Conservation (phyloP, 2,113 vertebrate species). For the Pelmatolapia mariae region DNA sequence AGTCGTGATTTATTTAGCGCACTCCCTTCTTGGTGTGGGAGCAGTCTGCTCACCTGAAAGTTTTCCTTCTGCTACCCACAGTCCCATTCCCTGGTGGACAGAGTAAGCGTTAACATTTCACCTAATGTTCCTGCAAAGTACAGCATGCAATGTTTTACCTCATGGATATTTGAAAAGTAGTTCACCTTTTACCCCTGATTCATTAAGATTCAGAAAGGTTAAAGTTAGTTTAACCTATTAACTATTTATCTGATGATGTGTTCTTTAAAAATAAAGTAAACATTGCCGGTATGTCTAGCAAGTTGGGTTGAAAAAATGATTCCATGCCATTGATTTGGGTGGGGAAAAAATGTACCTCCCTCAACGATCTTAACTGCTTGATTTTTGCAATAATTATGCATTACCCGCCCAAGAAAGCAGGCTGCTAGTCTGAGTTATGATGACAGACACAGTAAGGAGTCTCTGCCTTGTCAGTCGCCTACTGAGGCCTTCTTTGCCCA, state of each 20-base stretch:
- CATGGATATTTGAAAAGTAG: neutral
- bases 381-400: neutral
- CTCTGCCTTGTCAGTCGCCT: constrained; percentile 32
- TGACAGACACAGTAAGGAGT: constrained; percentile 28
- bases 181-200: neutral
- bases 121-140: neutral
- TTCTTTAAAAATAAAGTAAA: neutral
- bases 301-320: neutral
- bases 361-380: neutral
- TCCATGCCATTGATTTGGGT: neutral
- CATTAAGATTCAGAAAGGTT: neutral
- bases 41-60: constrained; percentile 15
- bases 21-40: constrained; percentile 22
- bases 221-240: neutral
- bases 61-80: neutral
- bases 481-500: constrained; percentile 12
- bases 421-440: constrained; percentile 29
- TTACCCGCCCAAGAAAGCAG: neutral
- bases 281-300: neutral
- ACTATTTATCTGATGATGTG: neutral
- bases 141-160: neutral
- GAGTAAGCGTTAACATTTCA: neutral
- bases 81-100: neutral
- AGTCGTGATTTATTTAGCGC: constrained; percentile 59
- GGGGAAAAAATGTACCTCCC: neutral